Evolutionary conservation across 2,888 invertebrate genomes (phyloP).

Genomic region (Epinotia nisella): DNA sequence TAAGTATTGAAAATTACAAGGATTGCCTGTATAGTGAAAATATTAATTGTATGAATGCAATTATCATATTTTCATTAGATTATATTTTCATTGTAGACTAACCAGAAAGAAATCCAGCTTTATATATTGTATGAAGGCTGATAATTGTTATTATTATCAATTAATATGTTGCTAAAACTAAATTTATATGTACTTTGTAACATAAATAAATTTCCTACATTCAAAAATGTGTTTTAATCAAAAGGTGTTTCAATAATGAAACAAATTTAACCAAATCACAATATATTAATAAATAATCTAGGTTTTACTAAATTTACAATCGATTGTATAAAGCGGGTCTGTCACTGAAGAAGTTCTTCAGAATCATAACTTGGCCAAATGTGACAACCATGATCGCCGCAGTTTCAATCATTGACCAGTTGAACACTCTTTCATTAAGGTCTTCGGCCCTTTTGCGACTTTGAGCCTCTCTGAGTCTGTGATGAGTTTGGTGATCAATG

Average conservation of each 20-base stretch:
- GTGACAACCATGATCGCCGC: conserved; percentile 92
- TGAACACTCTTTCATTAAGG: conserved; percentile 95
- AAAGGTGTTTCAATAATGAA: conserved; percentile 48
- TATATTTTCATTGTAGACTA: neutral
- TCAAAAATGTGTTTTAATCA: conserved; percentile 18
- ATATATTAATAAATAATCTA: conserved; percentile 75
- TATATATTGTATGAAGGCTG: neutral
- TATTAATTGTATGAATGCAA: neutral
- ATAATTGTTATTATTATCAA: conserved; percentile 1
- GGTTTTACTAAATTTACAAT: conserved; percentile 71
- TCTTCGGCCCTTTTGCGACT: conserved; percentile 98
- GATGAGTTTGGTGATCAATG: conserved; percentile 98
- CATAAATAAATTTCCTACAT: conserved; percentile 43
- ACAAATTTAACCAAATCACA: conserved; percentile 56
- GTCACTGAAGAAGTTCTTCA: conserved; percentile 94
- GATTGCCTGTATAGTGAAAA: neutral
- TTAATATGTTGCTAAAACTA: conserved; percentile 1
- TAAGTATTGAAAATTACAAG: neutral
- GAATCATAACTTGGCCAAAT: conserved; percentile 95
- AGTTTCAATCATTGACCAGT: conserved; percentile 97
- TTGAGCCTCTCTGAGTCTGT: conserved; percentile 96
- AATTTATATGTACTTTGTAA: conserved; percentile 20
- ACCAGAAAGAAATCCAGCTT: neutral
- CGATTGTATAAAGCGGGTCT: conserved; percentile 77
- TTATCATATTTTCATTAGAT: neutral